Evolutionary conservation across 2,113 vertebrate species (phyloP), one percentile per base, ranked within the genome.

Genomic region (Heterotis niloticus): DNA sequence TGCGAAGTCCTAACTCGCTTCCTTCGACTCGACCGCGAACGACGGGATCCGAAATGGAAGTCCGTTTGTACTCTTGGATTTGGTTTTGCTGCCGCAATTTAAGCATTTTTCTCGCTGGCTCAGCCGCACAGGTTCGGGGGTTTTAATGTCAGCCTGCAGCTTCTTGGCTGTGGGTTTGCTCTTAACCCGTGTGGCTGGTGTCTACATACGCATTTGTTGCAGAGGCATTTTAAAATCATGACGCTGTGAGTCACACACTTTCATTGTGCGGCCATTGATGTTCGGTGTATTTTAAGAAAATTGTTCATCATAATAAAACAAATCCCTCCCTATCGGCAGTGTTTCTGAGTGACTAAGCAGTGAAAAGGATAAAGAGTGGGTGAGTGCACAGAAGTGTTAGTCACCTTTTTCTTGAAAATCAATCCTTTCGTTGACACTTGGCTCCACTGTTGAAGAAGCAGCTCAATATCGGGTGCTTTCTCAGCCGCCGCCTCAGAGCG

Each of bases 321-420:
- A 60, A 68, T 62, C 62, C 44, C 71, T 24, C 51, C 44, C 60
- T 60, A 79, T 26, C 5, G 56, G 23, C 34, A 23, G 59, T 28
- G 24, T 75, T 79, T 80, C 24, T 51, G 18, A 64, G 67, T 81
- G 75, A 77, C 64, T 64, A 76, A 70, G 52, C 14, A 77, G 34
- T 71, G 62, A 82, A 85, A 81, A 70, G 80, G 79, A 18, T 74
- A 44, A 71, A 62, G 78, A 78, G 75, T 82, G 75, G 79, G 77
- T 79, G 76, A 78, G 57, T 82, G 82, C 60, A 82, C 81, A 75
- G 77, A 85, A 85, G 60, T 81, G 70, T 79, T 80, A 81, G 75
- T 84, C 80, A 81, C 80, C 73, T 70, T 77, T 87, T 83, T 84
- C 83, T 81, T 80, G 78, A 75, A 75, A 80, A 56, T 73, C 68